A percentile compares a stretch with the other conserved stretches of the same genome.
These are phyloP conservation scores for Rachycentron canadum DNA, from an alignment of 2,797 vertebrate species.

Conservation along the genomic window DNA sequence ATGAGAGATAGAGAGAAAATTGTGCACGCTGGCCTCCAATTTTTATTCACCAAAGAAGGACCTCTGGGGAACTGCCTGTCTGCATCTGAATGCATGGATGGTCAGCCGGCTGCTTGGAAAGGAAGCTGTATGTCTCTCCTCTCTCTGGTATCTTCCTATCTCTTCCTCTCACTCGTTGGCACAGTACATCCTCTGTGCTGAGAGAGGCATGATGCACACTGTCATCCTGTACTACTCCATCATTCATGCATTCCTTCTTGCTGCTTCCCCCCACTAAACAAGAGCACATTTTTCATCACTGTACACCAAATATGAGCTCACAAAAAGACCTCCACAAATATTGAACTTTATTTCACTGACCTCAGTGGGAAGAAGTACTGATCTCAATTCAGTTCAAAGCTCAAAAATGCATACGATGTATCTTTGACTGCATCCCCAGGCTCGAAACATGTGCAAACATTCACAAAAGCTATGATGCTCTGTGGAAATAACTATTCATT, in stretches of 20 bases:
- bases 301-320: background rate
- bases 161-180: conserved; percentile 43
- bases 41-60: conserved; percentile 58
- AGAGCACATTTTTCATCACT: background rate
- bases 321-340: conserved; percentile 7
- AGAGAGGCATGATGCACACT: conserved; percentile 51
- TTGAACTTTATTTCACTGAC: conserved; percentile 17
- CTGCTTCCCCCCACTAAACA: background rate
- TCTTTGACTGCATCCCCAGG: background rate
- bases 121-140: conserved; percentile 35
- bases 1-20: conserved; percentile 28
- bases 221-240: conserved; percentile 56
- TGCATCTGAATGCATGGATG: conserved; percentile 56
- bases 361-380: conserved; percentile 22
- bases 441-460: conserved; percentile 3
- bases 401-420: conserved; percentile 18
- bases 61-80: conserved; percentile 66
- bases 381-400: conserved; percentile 19
- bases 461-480: conserved; percentile 8
- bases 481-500: conserved; percentile 5
- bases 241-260: conserved; percentile 39
- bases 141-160: conserved; percentile 32
- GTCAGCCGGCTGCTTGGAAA: conserved; percentile 53
- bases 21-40: conserved; percentile 32
- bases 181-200: conserved; percentile 41